Base-by-base conservation (phyloP, 2,797 vertebrate species). In the Spea hammondii region DNA sequence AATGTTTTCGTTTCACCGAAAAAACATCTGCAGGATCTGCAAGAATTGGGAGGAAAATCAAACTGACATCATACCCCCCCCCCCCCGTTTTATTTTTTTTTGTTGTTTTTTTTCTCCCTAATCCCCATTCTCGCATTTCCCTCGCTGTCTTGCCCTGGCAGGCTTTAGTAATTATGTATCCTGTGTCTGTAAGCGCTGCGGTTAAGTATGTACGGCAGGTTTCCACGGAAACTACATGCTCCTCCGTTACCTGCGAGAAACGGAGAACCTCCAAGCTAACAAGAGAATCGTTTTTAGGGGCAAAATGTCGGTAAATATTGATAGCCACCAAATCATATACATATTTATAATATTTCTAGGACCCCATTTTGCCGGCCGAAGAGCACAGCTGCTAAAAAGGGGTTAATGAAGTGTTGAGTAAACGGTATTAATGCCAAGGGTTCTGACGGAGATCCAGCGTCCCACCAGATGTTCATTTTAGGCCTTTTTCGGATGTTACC, bases 141-240 rank as follows among this genome's bases (percentile, higher is more conserved):
- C 12, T 13, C 12, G 55, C 8, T 59, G 11, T 13, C 12, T 49
- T 10, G 46, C 65, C 14, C 54, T 49, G 45, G 70, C 54, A 72
- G 12, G 14, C 12, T 60, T 50, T 74, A 67, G 65, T 74, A 55
- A 74, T 79, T 64, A 74, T 49, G 10, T n/a, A 69, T 80, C 85
- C 82, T 0, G 8, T 84, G 69, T 73, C 82, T 83, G 85, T 79
- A 85, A 85, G 83, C 1, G 6, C 83, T 83, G 84, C 83, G 48
- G 65, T 70, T 81, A 82, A 78, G 84, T 1, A 8, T 48, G 84
- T 85, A 83, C 84, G 55, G 83, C 84, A 82, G 83, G 89, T 92
- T 91, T 88, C 89, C 89, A 88, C n/a, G 89, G 88, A 88, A 89
- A 90, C 89, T 75, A 83, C 85, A 84, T 88, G 84, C 86, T 79